Evolutionary conservation across 2,113 vertebrate genomes (phyloP).

Genomic region (Brachirus orientalis): DNA sequence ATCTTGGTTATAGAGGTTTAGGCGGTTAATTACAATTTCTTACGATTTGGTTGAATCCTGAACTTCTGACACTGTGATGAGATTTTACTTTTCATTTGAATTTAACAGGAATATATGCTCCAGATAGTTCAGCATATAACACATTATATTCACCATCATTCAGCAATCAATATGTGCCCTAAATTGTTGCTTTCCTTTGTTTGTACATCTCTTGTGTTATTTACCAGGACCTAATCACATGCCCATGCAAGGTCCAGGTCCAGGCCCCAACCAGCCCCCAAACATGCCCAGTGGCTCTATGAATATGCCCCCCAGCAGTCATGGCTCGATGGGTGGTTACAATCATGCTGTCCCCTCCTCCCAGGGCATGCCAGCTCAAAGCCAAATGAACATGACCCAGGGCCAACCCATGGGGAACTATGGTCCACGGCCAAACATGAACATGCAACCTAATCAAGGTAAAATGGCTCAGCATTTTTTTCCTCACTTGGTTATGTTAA

Average conservation of each 20-base stretch:
- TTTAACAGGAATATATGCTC: no score
- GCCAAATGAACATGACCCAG: slow-evolving; percentile 97
- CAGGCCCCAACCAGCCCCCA: slow-evolving; percentile 94
- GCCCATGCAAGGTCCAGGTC: slow-evolving; percentile 97
- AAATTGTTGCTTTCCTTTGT: not conserved
- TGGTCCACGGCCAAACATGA: slow-evolving; percentile 96
- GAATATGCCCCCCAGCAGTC: slow-evolving; percentile 94
- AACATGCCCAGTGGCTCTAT: slow-evolving; percentile 93
- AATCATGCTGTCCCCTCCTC: slow-evolving; percentile 93
- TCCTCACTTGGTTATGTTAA: not conserved
- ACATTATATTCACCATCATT: no score
- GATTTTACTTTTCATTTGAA: not conserved
- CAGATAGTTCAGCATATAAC: no score
- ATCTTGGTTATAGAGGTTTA: not conserved
- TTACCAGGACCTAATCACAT: slow-evolving; percentile 95
- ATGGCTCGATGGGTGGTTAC: slow-evolving; percentile 95
- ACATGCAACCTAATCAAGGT: slow-evolving; percentile 98
- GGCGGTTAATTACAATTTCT: not conserved
- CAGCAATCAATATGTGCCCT: not conserved
- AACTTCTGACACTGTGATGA: not conserved
- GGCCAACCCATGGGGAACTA: slow-evolving; percentile 96
- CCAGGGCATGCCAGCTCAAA: slow-evolving; percentile 93
- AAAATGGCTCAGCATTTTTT: slow-evolving; percentile 18
- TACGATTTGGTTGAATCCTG: not conserved
- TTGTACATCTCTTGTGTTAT: slow-evolving; percentile 40